Base-by-base conservation (phyloP, 2,888 invertebrate genomes). In the Lycia hirtaria region DNA sequence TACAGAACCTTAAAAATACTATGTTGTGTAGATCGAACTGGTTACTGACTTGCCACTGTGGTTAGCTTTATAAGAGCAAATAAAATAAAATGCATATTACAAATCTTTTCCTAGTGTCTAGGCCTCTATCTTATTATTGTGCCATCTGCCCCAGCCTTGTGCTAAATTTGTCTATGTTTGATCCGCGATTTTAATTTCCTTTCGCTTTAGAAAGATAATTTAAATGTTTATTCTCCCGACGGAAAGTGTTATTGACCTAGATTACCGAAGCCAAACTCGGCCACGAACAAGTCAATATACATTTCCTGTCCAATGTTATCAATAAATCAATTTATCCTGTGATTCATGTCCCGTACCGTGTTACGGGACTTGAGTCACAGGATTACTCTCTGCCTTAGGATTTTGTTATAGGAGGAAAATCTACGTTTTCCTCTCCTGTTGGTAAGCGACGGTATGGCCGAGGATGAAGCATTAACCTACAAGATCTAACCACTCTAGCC, bases 261-360 rank as follows among this genome's bases (percentile, higher is more conserved):
- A 48, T 48, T 41, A 6, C 40, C 17, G 26, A 48, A 10, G 26
- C 22, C 28, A 43, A 49, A 37, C 22, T 35, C 22, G 35, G 43
- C 41, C 41, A 35, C 41, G 15, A 24, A 20, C 28, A 35, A 20
- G 47, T 30, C 44, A 33, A 56, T 56, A 50, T 24, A 44, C 37
- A 56, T 44, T 43, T 49, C 49, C 56, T 37, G 37, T 6, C 32
- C 24, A 30, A 43, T 22, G 15, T 20, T 28, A 38, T 50, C 37
- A 10, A 37, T 44, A 41, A 55, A 48, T 48, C 22, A 30, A 32
- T 49, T 56, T 44, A 15, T 47, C 22, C 19, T 28, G 35, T 55
- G 47, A 47, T 35, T 55, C 41, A 49, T 45, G 19, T 12, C 28
- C 3, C 9, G n/a, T 6, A 14, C 6, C 5, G 12, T 12, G 20